Percentiles rank a stretch among this genome's conserved stretches.
phyloP scores from a whole-genome alignment of 2,888 invertebrate genomes.

The Halictus quadricinctus region DNA sequence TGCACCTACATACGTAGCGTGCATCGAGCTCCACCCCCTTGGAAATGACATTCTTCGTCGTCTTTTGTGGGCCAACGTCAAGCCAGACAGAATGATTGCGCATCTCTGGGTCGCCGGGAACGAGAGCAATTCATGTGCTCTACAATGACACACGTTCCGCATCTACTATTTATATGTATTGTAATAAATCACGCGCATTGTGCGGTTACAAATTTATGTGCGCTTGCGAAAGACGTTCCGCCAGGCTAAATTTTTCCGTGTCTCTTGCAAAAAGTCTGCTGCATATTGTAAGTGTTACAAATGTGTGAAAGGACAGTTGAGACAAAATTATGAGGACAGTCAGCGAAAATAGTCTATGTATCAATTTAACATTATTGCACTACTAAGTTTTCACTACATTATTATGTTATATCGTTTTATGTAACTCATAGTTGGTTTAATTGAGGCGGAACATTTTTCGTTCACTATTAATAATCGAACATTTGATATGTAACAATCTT shows the following conservation, averaged over 20 bases:
- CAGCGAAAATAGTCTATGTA: not conserved
- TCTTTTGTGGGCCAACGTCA: slow-evolving; percentile 13
- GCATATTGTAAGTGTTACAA: not conserved
- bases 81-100: slow-evolving; percentile 23
- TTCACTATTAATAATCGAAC: no score
- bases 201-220: slow-evolving; percentile 4
- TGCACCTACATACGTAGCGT: slow-evolving; percentile 7
- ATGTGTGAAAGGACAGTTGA: not conserved
- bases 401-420: not conserved
- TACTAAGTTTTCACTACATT: not conserved
- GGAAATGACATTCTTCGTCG: slow-evolving; percentile 22
- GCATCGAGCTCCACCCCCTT: not conserved
- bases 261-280: not conserved
- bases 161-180: slow-evolving; percentile 14
- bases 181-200: slow-evolving; percentile 16
- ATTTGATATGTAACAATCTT: no score
- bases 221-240: not conserved
- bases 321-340: not conserved
- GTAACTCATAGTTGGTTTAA: not conserved
- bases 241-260: not conserved
- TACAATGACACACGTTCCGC: not conserved
- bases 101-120: not conserved
- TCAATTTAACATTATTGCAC: not conserved
- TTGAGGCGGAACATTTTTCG: not conserved
- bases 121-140: slow-evolving; percentile 8